Evolutionary conservation across 2,888 invertebrate genomes (phyloP).

Genomic region (Phlogophora meticulosa): DNA sequence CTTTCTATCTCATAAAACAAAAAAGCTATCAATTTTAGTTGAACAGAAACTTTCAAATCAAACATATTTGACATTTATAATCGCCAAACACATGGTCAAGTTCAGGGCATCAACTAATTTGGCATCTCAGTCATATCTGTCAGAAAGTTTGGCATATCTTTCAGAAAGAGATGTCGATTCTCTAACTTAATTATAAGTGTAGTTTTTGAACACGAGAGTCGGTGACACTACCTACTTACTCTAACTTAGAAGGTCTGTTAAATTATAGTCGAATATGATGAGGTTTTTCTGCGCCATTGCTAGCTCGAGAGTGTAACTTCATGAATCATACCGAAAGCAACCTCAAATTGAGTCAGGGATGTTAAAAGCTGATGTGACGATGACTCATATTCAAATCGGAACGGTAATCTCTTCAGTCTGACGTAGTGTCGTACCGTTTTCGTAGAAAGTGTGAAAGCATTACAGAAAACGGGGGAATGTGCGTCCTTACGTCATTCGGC

Average conservation of each 20-base stretch:
- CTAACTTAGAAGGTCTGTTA: background rate
- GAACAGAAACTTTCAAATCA: no score
- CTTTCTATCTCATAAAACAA: no score
- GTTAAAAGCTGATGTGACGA: background rate
- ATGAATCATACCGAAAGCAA: slow-evolving; percentile 27
- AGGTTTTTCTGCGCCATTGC: background rate
- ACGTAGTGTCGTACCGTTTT: slow-evolving; percentile 65
- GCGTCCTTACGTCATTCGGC: slow-evolving; percentile 65
- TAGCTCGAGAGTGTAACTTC: no score
- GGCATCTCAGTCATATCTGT: no score
- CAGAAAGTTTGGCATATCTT: no score
- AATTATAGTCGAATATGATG: background rate
- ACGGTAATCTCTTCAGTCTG: slow-evolving; percentile 42
- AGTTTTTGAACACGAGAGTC: no score
- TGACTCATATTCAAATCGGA: slow-evolving; percentile 43
- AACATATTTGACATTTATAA: no score
- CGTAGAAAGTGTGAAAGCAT: slow-evolving; percentile 72
- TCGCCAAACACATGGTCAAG: no score
- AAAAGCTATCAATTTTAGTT: no score
- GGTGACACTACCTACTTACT: background rate
- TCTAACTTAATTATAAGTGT: no score
- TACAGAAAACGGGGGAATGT: slow-evolving; percentile 57
- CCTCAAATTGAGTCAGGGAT: slow-evolving; percentile 24
- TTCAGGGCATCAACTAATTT: no score
- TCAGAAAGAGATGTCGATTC: no score